Evolutionary conservation across 1,140 invertebrate species (phyloP).

Genomic region (Arion vulgaris): DNA sequence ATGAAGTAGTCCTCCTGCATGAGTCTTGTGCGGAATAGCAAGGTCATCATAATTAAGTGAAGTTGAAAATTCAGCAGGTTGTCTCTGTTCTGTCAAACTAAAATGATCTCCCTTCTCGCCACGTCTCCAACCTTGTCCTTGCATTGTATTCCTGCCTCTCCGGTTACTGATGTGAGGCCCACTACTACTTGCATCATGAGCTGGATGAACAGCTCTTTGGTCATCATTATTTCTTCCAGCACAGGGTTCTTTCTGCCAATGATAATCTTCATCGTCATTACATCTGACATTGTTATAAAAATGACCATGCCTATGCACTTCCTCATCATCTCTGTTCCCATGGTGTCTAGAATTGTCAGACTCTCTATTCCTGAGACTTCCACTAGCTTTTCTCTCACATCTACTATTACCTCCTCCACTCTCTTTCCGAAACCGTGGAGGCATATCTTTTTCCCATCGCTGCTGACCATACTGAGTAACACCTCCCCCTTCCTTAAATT

Average conservation of each 20-base stretch:
- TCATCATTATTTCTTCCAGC: neutral
- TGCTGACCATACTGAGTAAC: neutral
- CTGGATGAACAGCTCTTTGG: conserved; percentile 29
- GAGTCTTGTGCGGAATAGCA: neutral
- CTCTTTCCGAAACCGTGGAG: conserved; percentile 13
- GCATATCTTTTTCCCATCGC: conserved; percentile 11
- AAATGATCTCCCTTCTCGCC: neutral
- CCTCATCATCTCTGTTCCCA: neutral
- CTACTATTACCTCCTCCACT: conserved; percentile 13
- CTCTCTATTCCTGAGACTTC: neutral
- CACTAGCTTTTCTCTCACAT: neutral
- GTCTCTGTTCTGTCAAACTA: neutral
- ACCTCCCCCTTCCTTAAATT: neutral
- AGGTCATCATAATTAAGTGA: conserved; percentile 27
- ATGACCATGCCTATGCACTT: neutral
- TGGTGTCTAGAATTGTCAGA: neutral
- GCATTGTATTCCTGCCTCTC: neutral
- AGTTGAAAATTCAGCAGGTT: neutral
- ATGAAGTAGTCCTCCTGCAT: conserved; percentile 1
- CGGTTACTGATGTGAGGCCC: neutral
- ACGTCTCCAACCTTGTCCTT: neutral
- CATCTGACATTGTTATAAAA: neutral
- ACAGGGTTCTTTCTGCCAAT: conserved; percentile 17
- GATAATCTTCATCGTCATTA: conserved; percentile 1
- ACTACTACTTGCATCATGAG: conserved; percentile 13